Conservation (phyloP, 2,113 vertebrate species). For the Forbesichthys papilliferus region DNA sequence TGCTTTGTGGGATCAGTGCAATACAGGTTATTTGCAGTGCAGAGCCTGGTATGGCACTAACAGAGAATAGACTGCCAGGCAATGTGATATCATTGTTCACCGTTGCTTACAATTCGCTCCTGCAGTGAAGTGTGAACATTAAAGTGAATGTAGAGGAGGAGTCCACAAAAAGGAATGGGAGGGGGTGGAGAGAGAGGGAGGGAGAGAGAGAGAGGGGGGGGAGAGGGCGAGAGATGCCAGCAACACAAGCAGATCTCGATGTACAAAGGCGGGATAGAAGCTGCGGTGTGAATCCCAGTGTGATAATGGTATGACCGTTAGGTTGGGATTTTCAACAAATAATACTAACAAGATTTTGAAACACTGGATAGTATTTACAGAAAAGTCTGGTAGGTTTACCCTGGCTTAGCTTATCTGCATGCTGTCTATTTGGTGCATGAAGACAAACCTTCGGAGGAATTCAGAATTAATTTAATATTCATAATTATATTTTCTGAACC, state of each 20-base stretch:
- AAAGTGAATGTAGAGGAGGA: conserved; percentile 71
- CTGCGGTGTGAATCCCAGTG: conserved; percentile 32
- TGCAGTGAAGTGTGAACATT: conserved; percentile 70
- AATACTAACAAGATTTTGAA: conserved; percentile 17
- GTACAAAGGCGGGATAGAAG: conserved; percentile 37
- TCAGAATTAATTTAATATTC: background rate
- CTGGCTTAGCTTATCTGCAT: conserved; percentile 40
- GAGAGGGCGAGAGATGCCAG: conserved; percentile 40
- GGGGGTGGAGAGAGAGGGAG: conserved; percentile 9
- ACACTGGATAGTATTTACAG: conserved; percentile 34
- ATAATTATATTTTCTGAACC: background rate
- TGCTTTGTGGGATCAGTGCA: background rate
- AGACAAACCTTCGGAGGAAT: background rate
- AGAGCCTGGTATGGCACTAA: conserved; percentile 28
- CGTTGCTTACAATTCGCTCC: conserved; percentile 49
- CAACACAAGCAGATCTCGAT: conserved; percentile 41
- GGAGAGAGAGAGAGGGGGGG: background rate
- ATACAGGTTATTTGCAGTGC: conserved; percentile 3
- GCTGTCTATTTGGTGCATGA: conserved; percentile 19
- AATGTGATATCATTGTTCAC: conserved; percentile 33
- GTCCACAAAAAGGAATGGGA: conserved; percentile 39
- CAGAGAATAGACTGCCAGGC: background rate
- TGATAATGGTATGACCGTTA: conserved; percentile 14
- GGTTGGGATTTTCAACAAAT: no score
- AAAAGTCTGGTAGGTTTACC: conserved; percentile 56